A percentile compares a stretch with the other conserved stretches of the same genome.
These are phyloP conservation scores for Magallana ariakensis DNA, from an alignment of 1,140 invertebrate species.

Conservation along the genomic window DNA sequence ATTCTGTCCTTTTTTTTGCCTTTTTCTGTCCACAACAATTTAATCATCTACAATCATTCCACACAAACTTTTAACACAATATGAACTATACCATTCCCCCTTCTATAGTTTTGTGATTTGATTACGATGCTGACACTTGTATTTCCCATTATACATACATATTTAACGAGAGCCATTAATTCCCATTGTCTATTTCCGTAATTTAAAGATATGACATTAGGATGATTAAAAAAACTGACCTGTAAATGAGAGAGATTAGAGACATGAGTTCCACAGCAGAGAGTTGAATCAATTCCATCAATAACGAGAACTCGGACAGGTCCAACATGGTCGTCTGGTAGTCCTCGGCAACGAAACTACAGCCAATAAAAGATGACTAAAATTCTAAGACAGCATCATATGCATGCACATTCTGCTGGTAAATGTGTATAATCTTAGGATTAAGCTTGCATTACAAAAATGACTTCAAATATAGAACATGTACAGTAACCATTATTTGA, in stretches of 20 bases:
- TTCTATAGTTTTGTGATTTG: neutral
- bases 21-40: conserved; percentile 86
- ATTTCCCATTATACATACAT: too few species aligned
- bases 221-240: conserved; percentile 72
- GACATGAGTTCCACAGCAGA: conserved; percentile 94
- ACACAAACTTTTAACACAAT: neutral
- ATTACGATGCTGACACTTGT: too few species aligned
- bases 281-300: conserved; percentile 85
- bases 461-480: too few species aligned
- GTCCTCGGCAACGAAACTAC: conserved; percentile 83
- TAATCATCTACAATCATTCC: conserved; percentile 81
- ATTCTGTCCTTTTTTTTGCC: conserved; percentile 86
- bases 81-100: neutral
- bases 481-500: too few species aligned
- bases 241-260: conserved; percentile 89
- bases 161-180: too few species aligned
- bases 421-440: too few species aligned
- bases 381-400: too few species aligned
- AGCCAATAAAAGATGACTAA: neutral
- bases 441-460: too few species aligned
- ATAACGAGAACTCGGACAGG: conserved; percentile 86
- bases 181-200: too few species aligned
- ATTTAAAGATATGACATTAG: too few species aligned
- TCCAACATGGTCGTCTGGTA: conserved; percentile 88
- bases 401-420: too few species aligned